phyloP scores from a whole-genome alignment of 2,888 invertebrate species.

The Lamellibrachia columna region DNA sequence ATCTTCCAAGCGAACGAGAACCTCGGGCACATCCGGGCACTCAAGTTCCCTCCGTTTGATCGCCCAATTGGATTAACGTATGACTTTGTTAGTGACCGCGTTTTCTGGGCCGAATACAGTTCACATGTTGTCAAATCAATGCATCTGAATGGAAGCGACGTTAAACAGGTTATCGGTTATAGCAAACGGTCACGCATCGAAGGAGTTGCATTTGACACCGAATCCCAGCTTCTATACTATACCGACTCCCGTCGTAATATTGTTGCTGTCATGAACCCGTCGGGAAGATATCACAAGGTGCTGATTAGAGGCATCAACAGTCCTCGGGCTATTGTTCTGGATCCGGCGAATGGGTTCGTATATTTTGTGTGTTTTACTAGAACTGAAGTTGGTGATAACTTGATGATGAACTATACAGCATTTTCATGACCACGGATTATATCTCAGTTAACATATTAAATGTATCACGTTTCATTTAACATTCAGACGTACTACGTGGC shows the following conservation, averaged over 20 bases:
- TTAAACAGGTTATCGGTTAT: background rate
- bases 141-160: slow-evolving; percentile 44
- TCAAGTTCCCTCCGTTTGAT: slow-evolving; percentile 35
- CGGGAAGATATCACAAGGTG: slow-evolving; percentile 43
- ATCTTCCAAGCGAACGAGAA: slow-evolving; percentile 83
- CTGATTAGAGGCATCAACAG: slow-evolving; percentile 39
- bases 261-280: slow-evolving; percentile 51
- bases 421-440: background rate
- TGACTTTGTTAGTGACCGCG: slow-evolving; percentile 78
- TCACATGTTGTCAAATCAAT: slow-evolving; percentile 51
- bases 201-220: slow-evolving; percentile 55
- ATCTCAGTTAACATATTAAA: too few relatives aligned
- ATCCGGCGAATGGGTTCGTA: slow-evolving; percentile 18
- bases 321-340: slow-evolving; percentile 23
- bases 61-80: slow-evolving; percentile 82
- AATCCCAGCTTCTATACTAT: slow-evolving; percentile 56
- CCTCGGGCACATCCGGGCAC: slow-evolving; percentile 42
- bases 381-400: background rate
- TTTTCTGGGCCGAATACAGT: slow-evolving; percentile 82
- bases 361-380: background rate
- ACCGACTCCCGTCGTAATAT: slow-evolving; percentile 53
- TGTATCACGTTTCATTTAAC: too few relatives aligned
- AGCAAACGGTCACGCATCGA: slow-evolving; percentile 50
- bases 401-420: background rate
- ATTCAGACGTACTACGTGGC: background rate